These are phyloP conservation scores for Odontothrips loti DNA, from an alignment of 2,888 invertebrate genomes.

Conservation along the genomic window DNA sequence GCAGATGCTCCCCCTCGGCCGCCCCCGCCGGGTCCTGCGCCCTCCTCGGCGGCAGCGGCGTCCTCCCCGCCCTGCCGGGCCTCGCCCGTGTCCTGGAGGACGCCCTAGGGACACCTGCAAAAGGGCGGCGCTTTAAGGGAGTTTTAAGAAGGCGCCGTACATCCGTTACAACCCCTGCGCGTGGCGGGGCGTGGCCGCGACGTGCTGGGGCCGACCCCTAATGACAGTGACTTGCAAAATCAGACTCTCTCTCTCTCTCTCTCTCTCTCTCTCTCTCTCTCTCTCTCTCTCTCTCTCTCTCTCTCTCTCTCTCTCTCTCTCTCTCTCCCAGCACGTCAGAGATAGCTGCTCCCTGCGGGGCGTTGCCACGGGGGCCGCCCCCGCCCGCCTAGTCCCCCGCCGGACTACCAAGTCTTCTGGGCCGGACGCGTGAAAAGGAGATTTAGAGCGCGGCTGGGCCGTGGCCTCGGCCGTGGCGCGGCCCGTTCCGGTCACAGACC, in stretches of 20 bases:
- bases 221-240: not conserved
- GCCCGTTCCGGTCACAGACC: not conserved
- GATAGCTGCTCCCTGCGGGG: too few relatives aligned
- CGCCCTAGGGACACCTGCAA: conserved; percentile 8
- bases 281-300: too few relatives aligned
- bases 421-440: not conserved
- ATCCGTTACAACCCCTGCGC: not conserved
- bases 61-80: not conserved
- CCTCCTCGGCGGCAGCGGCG: not conserved
- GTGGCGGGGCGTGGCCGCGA: not conserved
- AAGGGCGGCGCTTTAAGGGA: not conserved
- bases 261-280: too few relatives aligned
- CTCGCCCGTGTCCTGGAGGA: not conserved
- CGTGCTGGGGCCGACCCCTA: not conserved
- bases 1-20: not conserved
- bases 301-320: too few relatives aligned
- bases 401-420: too few relatives aligned
- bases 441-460: not conserved
- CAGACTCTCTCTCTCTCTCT: not conserved
- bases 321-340: too few relatives aligned
- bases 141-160: not conserved
- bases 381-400: too few relatives aligned
- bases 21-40: not conserved
- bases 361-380: too few relatives aligned
- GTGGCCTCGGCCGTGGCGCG: not conserved